A percentile compares a stretch with the other conserved stretches of the same genome.
Conservation (phyloP, 1,140 invertebrate genomes). For the Sipha flava region DNA sequence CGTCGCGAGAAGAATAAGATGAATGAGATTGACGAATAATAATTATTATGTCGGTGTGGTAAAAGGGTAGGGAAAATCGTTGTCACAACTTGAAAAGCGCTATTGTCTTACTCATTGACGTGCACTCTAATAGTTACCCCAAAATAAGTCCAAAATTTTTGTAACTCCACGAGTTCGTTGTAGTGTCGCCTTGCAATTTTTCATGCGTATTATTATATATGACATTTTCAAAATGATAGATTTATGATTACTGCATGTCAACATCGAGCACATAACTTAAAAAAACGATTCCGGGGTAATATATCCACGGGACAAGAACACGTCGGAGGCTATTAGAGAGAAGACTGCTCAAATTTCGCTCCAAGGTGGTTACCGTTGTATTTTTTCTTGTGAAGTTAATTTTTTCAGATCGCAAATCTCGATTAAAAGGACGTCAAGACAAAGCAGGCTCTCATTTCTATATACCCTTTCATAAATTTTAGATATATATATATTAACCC, state of each 20-base stretch:
- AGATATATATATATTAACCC: background rate
- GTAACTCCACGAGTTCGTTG: no score
- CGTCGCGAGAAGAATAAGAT: no score
- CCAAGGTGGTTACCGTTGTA: constrained; percentile 2
- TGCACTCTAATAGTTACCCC: background rate
- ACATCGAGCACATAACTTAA: background rate
- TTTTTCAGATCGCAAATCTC: background rate
- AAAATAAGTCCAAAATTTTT: no score
- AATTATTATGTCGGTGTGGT: no score
- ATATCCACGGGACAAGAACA: constrained; percentile 16
- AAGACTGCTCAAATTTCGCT: background rate
- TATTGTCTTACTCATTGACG: constrained; percentile 14
- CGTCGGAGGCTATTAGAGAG: background rate
- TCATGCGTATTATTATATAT: no score
- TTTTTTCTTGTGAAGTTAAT: constrained; percentile 1
- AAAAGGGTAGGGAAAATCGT: background rate
- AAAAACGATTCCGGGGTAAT: background rate
- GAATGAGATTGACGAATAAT: no score
- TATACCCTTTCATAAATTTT: background rate
- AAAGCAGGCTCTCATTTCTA: background rate
- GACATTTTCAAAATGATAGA: background rate
- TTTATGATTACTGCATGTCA: background rate
- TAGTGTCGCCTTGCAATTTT: no score
- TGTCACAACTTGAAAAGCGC: background rate
- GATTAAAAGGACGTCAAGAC: background rate